Base-by-base conservation (phyloP, 2,888 invertebrate species). In the Dryomyza anilis region DNA sequence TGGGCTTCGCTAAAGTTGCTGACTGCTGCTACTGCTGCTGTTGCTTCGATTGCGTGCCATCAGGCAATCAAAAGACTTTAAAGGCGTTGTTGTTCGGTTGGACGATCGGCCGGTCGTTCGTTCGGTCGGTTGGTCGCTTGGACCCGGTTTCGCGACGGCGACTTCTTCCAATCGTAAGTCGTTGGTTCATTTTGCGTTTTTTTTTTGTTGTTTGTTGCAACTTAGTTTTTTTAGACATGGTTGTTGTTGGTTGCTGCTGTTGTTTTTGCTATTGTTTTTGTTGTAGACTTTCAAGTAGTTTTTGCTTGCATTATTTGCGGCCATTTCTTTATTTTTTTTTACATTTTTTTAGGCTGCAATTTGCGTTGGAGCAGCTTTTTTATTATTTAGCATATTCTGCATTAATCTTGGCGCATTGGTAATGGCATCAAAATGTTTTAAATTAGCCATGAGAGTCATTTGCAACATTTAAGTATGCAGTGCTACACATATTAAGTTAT, bases 81-180 rank as follows among this genome's bases (percentile, higher is more conserved):
- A 71, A 71, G 72, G 71, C 73, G 70, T 69, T 65, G 66, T 69
- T 69, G 69, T 25, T 57, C 57, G 57, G n/a, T n/a, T n/a, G n/a
- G n/a, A n/a, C n/a, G n/a, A n/a, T n/a, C n/a, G n/a, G n/a, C n/a
- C n/a, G n/a, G n/a, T n/a, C n/a, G n/a, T n/a, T n/a, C n/a, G 66
- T 62, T 60, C 43, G n/a, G n/a, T 52, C 45, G 65, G 65, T 30
- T 56, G 30, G 50, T 39, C 21, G 63, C 50, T 50, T 43, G 57
- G 48, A 23, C 50, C 63, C 19, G 10, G 61, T 43, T 39, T 52
- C 25, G 69, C 72, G n/a, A n/a, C 76, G 72, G 69, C 61, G 66
- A 64, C 69, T 70, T 70, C 74, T 72, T 73, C 78, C 79, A 79
- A 78, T 79, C 75, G 76, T 72, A 72, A 73, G 73, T 70, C 74